A percentile compares a stretch with the other conserved stretches of the same genome.
phyloP scores from a whole-genome alignment of 2,797 vertebrate species.

The Trachops cirrhosus region DNA sequence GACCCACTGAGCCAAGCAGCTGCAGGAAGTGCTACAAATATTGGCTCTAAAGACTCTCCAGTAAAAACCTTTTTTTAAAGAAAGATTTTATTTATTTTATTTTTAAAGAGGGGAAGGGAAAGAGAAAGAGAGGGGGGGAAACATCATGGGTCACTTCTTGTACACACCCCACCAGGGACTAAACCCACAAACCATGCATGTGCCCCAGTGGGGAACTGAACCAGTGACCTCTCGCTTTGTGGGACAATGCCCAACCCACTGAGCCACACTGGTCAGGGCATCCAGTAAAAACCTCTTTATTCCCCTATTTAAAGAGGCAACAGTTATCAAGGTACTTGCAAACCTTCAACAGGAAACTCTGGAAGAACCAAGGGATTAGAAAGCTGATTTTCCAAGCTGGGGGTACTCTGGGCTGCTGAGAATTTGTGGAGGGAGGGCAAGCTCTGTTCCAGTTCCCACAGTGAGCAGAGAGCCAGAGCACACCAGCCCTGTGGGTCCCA shows the following conservation, averaged over 20 bases:
- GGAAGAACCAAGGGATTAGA: background rate
- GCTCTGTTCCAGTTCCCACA: background rate
- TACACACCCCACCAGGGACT: background rate
- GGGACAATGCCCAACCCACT: background rate
- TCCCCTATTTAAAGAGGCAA: background rate
- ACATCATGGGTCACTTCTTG: background rate
- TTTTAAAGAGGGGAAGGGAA: background rate
- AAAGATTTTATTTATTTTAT: background rate
- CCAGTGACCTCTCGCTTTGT: background rate
- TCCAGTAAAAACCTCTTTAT: slow-evolving; percentile 17
- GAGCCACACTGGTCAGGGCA: background rate
- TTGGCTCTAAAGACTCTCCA: background rate
- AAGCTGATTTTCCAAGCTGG: background rate
- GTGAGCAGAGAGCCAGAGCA: background rate
- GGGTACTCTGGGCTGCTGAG: background rate
- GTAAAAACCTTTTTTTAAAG: background rate
- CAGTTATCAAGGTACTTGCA: background rate
- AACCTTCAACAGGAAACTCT: background rate
- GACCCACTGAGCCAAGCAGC: background rate
- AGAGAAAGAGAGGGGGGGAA: background rate
- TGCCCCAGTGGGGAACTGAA: background rate
- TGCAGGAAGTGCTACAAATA: background rate
- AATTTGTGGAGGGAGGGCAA: background rate
- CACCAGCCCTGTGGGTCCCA: rapidly evolving
- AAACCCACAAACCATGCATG: background rate